phyloP scores from a whole-genome alignment of 2,113 vertebrate genomes.

The Aphyosemion australe region DNA sequence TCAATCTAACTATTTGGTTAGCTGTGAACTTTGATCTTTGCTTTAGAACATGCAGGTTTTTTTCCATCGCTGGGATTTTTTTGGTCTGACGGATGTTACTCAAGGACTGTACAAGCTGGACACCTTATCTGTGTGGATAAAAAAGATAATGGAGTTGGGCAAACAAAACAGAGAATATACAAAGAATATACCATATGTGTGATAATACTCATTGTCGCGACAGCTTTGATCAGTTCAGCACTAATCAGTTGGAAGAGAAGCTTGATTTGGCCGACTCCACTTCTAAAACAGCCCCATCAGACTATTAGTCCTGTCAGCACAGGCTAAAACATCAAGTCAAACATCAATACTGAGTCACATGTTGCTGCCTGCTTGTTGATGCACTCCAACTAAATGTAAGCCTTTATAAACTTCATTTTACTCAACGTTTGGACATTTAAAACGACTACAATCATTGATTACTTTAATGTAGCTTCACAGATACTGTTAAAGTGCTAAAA shows the following conservation, averaged over 20 bases:
- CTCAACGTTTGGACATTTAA: background rate
- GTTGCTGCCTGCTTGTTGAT: background rate
- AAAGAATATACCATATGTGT: conserved; percentile 2
- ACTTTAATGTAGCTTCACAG: background rate
- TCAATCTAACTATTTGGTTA: conserved; percentile 67
- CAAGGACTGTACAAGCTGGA: conserved; percentile 38
- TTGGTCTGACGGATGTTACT: conserved; percentile 36
- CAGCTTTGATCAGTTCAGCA: conserved; percentile 20
- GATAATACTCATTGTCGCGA: conserved; percentile 21
- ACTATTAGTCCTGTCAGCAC: background rate
- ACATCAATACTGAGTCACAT: conserved; percentile 24
- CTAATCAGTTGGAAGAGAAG: background rate
- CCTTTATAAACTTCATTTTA: background rate
- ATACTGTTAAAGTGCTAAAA: background rate
- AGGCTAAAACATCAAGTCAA: background rate
- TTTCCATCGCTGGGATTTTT: conserved; percentile 10
- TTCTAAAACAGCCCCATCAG: background rate
- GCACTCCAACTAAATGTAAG: background rate
- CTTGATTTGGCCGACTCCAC: background rate
- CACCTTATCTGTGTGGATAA: conserved; percentile 24
- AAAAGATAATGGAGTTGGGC: background rate
- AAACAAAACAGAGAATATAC: conserved; percentile 4
- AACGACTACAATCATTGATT: background rate
- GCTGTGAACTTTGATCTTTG: conserved; percentile 77
- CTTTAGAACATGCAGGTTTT: conserved; percentile 51